Percentiles rank a stretch among this genome's conserved stretches.
Conservation (phyloP, 1,140 invertebrate species). For the Acyrthosiphon pisum region DNA sequence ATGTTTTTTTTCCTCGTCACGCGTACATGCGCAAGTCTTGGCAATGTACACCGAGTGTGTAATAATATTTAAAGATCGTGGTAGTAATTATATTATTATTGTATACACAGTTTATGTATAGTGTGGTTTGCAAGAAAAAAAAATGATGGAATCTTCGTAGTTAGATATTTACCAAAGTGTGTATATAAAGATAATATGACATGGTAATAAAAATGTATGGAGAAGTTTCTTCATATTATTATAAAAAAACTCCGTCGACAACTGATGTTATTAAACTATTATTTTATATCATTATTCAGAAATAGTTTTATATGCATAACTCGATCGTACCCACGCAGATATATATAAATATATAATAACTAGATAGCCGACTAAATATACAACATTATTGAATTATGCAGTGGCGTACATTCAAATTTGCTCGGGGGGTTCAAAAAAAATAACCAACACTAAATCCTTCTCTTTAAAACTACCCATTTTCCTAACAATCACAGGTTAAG, state of each 20-base stretch:
- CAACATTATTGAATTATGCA: too few species aligned
- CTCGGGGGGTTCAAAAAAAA: too few species aligned
- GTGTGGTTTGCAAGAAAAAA: not conserved
- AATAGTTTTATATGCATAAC: not conserved
- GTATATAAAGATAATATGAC: not conserved
- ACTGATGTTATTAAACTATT: not conserved
- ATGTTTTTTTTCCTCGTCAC: conserved; percentile 22
- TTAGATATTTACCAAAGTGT: not conserved
- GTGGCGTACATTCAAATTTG: too few species aligned
- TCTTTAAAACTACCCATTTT: too few species aligned
- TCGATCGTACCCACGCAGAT: not conserved
- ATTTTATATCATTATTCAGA: not conserved
- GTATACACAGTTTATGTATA: too few species aligned
- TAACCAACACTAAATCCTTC: too few species aligned
- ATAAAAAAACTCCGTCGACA: not conserved
- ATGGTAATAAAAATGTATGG: not conserved
- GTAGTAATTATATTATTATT: not conserved
- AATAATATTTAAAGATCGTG: conserved; percentile 2
- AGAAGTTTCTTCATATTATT: not conserved
- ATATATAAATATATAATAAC: too few species aligned
- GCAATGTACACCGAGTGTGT: not conserved
- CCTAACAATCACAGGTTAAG: too few species aligned
- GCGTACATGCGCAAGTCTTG: conserved; percentile 10
- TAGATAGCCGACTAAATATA: too few species aligned
- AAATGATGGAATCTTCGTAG: not conserved